phyloP scores from a whole-genome alignment of 2,888 invertebrate species.

The Meteorus cinctellus region DNA sequence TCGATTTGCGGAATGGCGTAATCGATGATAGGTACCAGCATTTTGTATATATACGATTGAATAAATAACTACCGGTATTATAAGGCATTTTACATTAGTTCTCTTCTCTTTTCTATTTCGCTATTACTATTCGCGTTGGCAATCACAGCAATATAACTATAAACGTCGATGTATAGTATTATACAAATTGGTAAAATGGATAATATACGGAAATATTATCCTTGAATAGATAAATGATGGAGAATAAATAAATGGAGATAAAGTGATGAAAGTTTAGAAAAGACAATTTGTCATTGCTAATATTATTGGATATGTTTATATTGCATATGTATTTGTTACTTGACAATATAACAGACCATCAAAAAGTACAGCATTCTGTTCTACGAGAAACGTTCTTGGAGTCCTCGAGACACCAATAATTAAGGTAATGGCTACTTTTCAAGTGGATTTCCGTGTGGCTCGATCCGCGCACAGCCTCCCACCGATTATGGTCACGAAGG shows the following conservation, averaged over 20 bases:
- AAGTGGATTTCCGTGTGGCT: slow-evolving; percentile 71
- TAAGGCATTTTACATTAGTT: neutral
- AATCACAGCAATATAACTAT: neutral
- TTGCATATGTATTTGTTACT: slow-evolving; percentile 23
- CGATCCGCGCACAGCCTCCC: slow-evolving; percentile 58
- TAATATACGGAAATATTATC: neutral
- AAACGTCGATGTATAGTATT: neutral
- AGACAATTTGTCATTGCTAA: neutral
- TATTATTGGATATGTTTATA: slow-evolving; percentile 5
- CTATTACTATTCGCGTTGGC: neutral
- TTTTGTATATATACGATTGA: slow-evolving; percentile 37
- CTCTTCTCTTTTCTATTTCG: neutral
- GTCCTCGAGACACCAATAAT: slow-evolving; percentile 67
- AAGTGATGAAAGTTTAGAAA: neutral
- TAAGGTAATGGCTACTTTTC: slow-evolving; percentile 73
- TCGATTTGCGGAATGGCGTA: slow-evolving; percentile 45
- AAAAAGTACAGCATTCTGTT: slow-evolving; percentile 13
- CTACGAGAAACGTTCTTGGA: slow-evolving; percentile 32
- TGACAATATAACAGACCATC: slow-evolving; percentile 39
- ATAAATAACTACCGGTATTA: slow-evolving; percentile 45
- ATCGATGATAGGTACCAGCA: slow-evolving; percentile 36
- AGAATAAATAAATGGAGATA: neutral
- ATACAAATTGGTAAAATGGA: neutral
- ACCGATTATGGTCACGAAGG: slow-evolving; percentile 69
- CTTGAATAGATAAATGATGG: neutral